phyloP scores from a whole-genome alignment of 2,888 invertebrate genomes.

The Athetis lepigone region DNA sequence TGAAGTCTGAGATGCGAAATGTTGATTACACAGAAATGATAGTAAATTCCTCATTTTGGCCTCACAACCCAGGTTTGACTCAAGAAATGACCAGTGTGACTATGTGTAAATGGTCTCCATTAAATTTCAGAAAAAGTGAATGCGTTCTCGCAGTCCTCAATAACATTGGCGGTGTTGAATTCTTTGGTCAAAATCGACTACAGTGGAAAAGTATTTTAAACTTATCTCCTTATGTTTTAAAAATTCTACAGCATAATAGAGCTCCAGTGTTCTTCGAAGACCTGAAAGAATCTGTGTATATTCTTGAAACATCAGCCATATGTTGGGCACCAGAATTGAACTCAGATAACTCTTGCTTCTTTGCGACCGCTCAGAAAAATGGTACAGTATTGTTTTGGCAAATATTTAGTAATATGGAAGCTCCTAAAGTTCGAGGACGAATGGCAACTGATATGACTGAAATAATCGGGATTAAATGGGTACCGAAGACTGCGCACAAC shows the following conservation, averaged over 20 bases:
- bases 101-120: slow-evolving; percentile 79
- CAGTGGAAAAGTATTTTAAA: slow-evolving; percentile 72
- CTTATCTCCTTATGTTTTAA: slow-evolving; percentile 70
- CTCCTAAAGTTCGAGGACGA: slow-evolving; percentile 62
- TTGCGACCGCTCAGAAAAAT: slow-evolving; percentile 82
- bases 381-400: slow-evolving; percentile 78
- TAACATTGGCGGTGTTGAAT: slow-evolving; percentile 79
- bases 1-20: slow-evolving; percentile 71
- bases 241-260: slow-evolving; percentile 54
- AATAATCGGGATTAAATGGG: slow-evolving; percentile 74
- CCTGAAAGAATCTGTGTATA: slow-evolving; percentile 72
- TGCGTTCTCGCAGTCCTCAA: slow-evolving; percentile 78
- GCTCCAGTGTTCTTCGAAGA: slow-evolving; percentile 64
- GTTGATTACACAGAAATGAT: slow-evolving; percentile 79
- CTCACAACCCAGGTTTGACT: slow-evolving; percentile 75
- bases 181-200: slow-evolving; percentile 66
- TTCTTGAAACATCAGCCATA: slow-evolving; percentile 73
- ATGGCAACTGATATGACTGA: slow-evolving; percentile 67
- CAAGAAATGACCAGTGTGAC: slow-evolving; percentile 74
- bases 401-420: slow-evolving; percentile 57
- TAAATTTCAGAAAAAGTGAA: slow-evolving; percentile 67
- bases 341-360: slow-evolving; percentile 71
- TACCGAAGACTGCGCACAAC: slow-evolving; percentile 62
- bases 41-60: slow-evolving; percentile 80
- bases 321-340: slow-evolving; percentile 77